A percentile compares a stretch with the other conserved stretches of the same genome.
Conservation (phyloP, 2,888 invertebrate genomes). For the Rhagophthalmus giganteus region DNA sequence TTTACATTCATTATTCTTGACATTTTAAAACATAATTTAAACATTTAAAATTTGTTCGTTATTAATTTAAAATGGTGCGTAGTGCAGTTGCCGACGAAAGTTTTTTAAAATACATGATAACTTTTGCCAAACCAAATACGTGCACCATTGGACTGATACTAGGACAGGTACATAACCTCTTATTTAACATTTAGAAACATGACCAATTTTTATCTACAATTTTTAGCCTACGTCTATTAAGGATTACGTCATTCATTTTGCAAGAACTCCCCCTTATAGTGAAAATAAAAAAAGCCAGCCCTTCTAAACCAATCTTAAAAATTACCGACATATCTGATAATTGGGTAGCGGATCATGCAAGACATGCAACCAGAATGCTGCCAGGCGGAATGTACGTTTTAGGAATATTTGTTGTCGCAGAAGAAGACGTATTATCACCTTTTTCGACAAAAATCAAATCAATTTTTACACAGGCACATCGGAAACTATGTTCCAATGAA, state of each 20-base stretch:
- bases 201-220: constrained; percentile 1
- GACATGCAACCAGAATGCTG: constrained; percentile 85
- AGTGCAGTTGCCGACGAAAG: constrained; percentile 70
- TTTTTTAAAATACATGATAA: constrained; percentile 68
- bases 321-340: constrained; percentile 65
- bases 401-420: constrained; percentile 76
- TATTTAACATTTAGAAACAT: constrained; percentile 22
- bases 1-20: no score
- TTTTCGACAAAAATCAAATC: constrained; percentile 63
- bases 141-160: constrained; percentile 75
- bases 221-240: constrained; percentile 65
- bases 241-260: constrained; percentile 78
- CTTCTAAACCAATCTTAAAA: constrained; percentile 48
- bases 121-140: constrained; percentile 64
- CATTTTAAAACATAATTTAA: no score
- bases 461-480: constrained; percentile 62
- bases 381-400: constrained; percentile 87
- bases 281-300: constrained; percentile 51
- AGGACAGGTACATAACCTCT: constrained; percentile 67
- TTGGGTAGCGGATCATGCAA: constrained; percentile 80
- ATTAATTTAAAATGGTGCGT: constrained; percentile 62
- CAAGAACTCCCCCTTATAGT: constrained; percentile 68
- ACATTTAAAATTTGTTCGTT: neutral
- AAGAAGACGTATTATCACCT: constrained; percentile 65
- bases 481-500: constrained; percentile 59